These are phyloP conservation scores for Tuta absoluta DNA, from an alignment of 2,888 invertebrate species.

Conservation along the genomic window DNA sequence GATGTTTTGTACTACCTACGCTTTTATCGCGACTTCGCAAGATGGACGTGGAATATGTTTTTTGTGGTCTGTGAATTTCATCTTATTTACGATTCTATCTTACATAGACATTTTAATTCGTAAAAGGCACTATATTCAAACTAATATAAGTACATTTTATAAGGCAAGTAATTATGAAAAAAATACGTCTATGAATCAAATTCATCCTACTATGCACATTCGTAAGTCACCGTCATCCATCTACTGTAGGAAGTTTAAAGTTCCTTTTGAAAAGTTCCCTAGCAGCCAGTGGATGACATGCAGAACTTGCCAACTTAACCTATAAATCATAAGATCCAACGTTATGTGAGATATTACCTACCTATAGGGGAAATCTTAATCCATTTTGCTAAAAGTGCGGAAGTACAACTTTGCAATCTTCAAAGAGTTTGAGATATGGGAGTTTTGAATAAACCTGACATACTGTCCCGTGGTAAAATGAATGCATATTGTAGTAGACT, in stretches of 20 bases:
- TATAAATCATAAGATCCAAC: conserved; percentile 75
- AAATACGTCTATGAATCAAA: background rate
- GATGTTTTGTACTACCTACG: background rate
- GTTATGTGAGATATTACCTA: conserved; percentile 72
- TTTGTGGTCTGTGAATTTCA: background rate
- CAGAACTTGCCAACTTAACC: conserved; percentile 71
- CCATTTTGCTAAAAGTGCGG: conserved; percentile 69
- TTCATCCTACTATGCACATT: background rate
- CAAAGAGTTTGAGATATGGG: conserved; percentile 62
- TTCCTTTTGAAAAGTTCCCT: conserved; percentile 66
- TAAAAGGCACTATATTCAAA: too few species aligned
- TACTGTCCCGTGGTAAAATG: conserved; percentile 26
- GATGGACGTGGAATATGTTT: background rate
- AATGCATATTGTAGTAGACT: conserved; percentile 10
- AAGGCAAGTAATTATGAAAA: too few species aligned
- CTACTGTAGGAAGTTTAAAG: conserved; percentile 74
- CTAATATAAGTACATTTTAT: too few species aligned
- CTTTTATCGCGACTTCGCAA: background rate
- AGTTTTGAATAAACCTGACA: conserved; percentile 51
- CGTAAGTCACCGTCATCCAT: conserved; percentile 51
- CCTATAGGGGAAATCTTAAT: conserved; percentile 73
- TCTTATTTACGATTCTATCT: background rate
- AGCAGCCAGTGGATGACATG: conserved; percentile 75
- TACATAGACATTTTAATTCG: too few species aligned
- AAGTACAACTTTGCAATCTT: conserved; percentile 64